Evolutionary conservation across 2,797 vertebrate species (phyloP), one percentile per base, ranked within the genome.

Genomic region (Peromyscus attwateri): DNA sequence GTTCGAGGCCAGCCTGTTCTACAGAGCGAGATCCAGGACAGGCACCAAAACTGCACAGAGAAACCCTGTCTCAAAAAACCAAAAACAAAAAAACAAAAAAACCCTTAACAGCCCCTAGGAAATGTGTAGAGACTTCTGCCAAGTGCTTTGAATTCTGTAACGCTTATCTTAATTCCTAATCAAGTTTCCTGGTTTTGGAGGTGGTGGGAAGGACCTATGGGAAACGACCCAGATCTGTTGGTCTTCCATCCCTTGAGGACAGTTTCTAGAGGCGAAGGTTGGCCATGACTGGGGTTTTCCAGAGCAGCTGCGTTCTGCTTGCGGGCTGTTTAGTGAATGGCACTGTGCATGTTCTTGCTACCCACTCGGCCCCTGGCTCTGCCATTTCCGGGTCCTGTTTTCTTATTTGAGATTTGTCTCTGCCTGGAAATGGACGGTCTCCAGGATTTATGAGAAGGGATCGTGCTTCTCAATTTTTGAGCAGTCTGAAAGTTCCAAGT

Each of bases 261-360:
- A n/a, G 57, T 80, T 96, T 95, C 94, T 93, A 52, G 80, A 94
- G 60, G 31, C 49, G n/a, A 37, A 92, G 88, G 64, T 89, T 66
- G 68, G 12, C 13, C 81, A 9, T 16, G 29, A 40, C 70, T 91
- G 49, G 75, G 52, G 80, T 92, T 77, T 90, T 88, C 34, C 27
- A 75, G 70, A 79, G 16, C 46, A 21, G 25, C 91, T 95, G 17
- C 87, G 27, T 90, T 87, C 34, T 66, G 23, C 81, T 95, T 95
- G 29, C 17, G 83, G 68, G 57, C 68, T 14, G 1, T 34, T 75
- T 23, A 80, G 14, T 2, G 4, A 14, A 52, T n/a, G 80, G 31
- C 70, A 89, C 52, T 60, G 12, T 88, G 25, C 40, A 14, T 82
- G 31, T 75, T 49, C 64, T 93, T 89, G 46, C 29, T 75, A 19